Base-by-base conservation (phyloP, 2,113 vertebrate genomes). In the Capreolus pygargus region DNA sequence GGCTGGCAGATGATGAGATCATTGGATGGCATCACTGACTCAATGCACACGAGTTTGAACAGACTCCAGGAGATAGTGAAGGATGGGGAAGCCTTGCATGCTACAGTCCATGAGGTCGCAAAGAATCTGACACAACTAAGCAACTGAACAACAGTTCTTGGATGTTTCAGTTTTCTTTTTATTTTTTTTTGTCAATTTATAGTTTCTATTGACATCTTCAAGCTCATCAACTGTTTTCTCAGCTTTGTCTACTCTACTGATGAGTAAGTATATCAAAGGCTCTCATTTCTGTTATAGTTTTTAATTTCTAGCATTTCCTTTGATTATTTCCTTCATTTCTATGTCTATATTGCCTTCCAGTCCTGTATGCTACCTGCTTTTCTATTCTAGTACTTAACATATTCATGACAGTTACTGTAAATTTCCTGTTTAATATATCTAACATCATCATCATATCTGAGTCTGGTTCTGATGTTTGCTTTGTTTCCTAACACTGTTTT, bases 11-110 rank as follows among this genome's bases (percentile, higher is more conserved):
- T 10, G n/a, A 39, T 74, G 67, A 39, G 67, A 39, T 74, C n/a
- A 13, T 1, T 74, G n/a, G n/a, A 74, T 25, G 19, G n/a, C 67
- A 74, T 74, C 67, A 74, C n/a, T 39, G 19, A 74, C n/a, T 39
- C n/a, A 39, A 74, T 13, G 67, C n/a, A 74, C 67, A 12, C 23
- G n/a, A 74, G 19, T 74, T 25, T 23, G 19, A 39, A 25, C 19
- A 74, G 21, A 39, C n/a, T 74, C n/a, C n/a, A 13, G n/a, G 19
- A 39, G 67, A 39, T 3, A 13, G 10, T 39, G 67, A 39, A 39
- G n/a, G n/a, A 74, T 5, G 23, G 67, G 0, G 21, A 74, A 13
- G 67, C 21, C n/a, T 74, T 39, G n/a, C 0, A 0, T 39, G n/a
- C 19, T 10, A 39, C 0, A 23, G n/a, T 74, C 21, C 10, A 39